Evolutionary conservation across 2,797 vertebrate species (phyloP), one percentile per base, ranked within the genome.

Genomic region (Coccyzus lansbergi): DNA sequence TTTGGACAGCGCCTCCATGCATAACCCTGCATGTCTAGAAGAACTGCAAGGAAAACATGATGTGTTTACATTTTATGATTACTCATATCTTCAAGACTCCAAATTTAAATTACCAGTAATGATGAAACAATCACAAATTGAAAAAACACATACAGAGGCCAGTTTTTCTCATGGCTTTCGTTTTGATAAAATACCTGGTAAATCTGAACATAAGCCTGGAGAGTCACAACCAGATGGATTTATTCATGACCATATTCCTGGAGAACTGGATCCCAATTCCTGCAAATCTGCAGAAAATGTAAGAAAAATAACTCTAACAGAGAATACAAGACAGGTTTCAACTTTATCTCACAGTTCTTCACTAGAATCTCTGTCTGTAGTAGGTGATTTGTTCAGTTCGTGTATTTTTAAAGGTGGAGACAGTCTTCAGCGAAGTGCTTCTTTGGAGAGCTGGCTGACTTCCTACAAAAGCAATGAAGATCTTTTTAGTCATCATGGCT

Each of bases 391-490:
- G 83, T 98, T 98, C 95, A 97, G 98, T 91, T 95, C 98, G 65
- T 96, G 97, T 94, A 97, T 97, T 97, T 97, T 98, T 94, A 98
- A 98, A 97, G 97, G 93, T 77, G 97, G 96, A 70, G 98, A 98
- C 5, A 89, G 95, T 83, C 97, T 99, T 77, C 98, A 98, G 31
- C 98, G 98, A 40, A 99, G 99, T 51, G 96, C 98, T 63, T 99
- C 99, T 48, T 98, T 99, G 89, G 99, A 99, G 96, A 99, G 98
- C 96, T 98, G 98, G 97, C 95, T 99, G 82, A 98, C 98, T 40
- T 98, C 98, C 11, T 98, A 98, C 92, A 98, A 98, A 94, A 98
- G 98, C 92, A 95, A 97, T 0, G 98, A 98, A 97, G 98, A 98
- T 60, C 97, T 98, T 48, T 98, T 98, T 75, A 98, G 98, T 94